Base-by-base conservation (phyloP, 2,888 invertebrate genomes). In the Schizaphis graminum region DNA sequence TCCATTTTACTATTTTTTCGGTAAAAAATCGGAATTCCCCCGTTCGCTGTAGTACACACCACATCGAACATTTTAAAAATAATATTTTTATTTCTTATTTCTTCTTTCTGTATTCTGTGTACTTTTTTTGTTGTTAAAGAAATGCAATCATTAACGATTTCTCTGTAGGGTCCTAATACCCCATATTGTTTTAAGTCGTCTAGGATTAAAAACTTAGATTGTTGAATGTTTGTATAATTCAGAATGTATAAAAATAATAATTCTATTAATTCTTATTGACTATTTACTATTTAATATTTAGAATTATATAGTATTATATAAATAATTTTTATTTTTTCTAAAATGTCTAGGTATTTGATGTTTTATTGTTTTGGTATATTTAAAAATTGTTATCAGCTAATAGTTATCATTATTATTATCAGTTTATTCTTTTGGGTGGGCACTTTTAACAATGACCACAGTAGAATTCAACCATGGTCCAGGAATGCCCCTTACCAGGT, bases 21-120 rank as follows among this genome's bases (percentile, higher is more conserved):
- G 35, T 94, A 93, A 88, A 95, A 95, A 49, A 95, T 88, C 0
- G 95, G 95, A 89, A 95, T 95, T 10, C 95, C 95, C 28, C 95
- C 95, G 41, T 94, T 94, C 13, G 94, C 89, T 21, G 94, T 91
- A 41, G 94, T 94, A 44, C 94, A 94, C 1, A 94, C 90, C 0
- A 94, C 86, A 7, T 93, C 93, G 10, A 93, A 93, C 93, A 93
- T 93, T 41, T 1, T 92, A 26, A 28, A 5, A 89, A 28, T 57
- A 1, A 26, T 41, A 89, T 26, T 41, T 26, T 41, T 89, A 56
- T 56, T 35, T 53, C 5, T 53, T 53, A 53, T 53, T 53, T 53
- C n/a, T n/a, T n/a, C n/a, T n/a, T n/a, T n/a, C 21, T 21, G 3
- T 35, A 8, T 77, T 53, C 53, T 4, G 21, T 35, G 21, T 77